These are phyloP conservation scores for Omphaloscelis lunosa DNA, from an alignment of 2,888 invertebrate species.

Conservation along the genomic window DNA sequence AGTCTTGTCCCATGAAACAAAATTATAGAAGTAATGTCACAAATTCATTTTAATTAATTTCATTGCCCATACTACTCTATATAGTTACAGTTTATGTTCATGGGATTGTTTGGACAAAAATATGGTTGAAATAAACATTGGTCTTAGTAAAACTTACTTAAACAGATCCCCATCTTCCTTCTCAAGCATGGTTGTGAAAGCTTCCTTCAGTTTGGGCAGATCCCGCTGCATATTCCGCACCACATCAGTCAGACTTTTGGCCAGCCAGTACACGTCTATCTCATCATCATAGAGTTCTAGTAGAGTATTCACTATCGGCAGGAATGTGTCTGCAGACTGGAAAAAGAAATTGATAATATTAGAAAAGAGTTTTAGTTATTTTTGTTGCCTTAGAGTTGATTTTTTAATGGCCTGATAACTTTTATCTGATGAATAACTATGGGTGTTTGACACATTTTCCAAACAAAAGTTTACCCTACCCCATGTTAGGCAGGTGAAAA, in stretches of 20 bases:
- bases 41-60: too few species aligned
- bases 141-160: constrained; percentile 77
- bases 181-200: constrained; percentile 92
- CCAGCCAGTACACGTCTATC: constrained; percentile 95
- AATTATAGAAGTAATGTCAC: too few species aligned
- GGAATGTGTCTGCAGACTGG: constrained; percentile 90
- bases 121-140: background rate
- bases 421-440: background rate
- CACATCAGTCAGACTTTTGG: constrained; percentile 93
- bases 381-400: too few species aligned
- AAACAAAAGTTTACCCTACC: too few species aligned
- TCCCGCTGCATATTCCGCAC: constrained; percentile 93
- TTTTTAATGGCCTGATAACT: background rate
- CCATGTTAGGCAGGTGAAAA: too few species aligned
- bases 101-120: background rate
- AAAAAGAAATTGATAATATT: background rate
- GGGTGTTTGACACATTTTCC: background rate
- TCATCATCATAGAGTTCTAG: constrained; percentile 93
- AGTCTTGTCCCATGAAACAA: too few species aligned
- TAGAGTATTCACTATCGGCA: constrained; percentile 93
- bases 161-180: constrained; percentile 94
- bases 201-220: constrained; percentile 92
- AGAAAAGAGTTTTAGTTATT: too few species aligned
- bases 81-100: too few species aligned
- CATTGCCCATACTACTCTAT: too few species aligned